Evolutionary conservation across 2,888 invertebrate species (phyloP).

Genomic region (Timema cristinae): DNA sequence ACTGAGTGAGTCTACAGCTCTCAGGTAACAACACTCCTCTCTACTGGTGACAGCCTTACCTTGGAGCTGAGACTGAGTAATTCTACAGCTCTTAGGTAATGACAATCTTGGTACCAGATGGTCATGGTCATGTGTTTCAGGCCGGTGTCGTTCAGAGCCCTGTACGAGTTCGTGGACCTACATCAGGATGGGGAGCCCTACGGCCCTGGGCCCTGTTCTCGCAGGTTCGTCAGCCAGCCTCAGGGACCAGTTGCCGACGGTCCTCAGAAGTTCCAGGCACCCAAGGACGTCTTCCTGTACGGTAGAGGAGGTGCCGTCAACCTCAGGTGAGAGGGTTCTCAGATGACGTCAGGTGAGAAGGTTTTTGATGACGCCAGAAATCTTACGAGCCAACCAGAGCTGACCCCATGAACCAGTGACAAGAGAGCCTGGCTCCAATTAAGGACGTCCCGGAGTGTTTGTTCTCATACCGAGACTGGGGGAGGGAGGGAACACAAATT

Average conservation of each 20-base stretch:
- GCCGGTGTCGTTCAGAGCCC: slow-evolving; percentile 76
- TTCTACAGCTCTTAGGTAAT: background rate
- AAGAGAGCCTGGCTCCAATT: too few species aligned
- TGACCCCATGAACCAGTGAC: too few species aligned
- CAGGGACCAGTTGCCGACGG: slow-evolving; percentile 55
- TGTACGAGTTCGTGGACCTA: slow-evolving; percentile 85
- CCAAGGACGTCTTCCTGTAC: slow-evolving; percentile 78
- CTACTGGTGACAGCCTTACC: slow-evolving; percentile 67
- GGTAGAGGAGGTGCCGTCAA: slow-evolving; percentile 80
- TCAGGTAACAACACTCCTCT: slow-evolving; percentile 68
- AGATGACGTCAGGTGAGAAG: too few species aligned
- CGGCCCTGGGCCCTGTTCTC: slow-evolving; percentile 69
- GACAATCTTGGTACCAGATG: background rate
- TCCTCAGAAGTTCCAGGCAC: slow-evolving; percentile 73
- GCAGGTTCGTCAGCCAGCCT: slow-evolving; percentile 63
- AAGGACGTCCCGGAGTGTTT: too few species aligned
- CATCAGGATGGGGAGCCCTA: slow-evolving; percentile 80
- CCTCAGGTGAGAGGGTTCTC: slow-evolving; percentile 56
- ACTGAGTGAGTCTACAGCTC: slow-evolving; percentile 75
- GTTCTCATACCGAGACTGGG: too few species aligned
- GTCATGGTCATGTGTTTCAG: slow-evolving; percentile 46
- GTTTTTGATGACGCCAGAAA: too few species aligned
- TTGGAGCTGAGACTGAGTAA: slow-evolving; percentile 63
- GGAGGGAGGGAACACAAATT: too few species aligned
- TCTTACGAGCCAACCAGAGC: too few species aligned